phyloP scores from a whole-genome alignment of 2,113 vertebrate genomes.

The Lophura nycthemera region DNA sequence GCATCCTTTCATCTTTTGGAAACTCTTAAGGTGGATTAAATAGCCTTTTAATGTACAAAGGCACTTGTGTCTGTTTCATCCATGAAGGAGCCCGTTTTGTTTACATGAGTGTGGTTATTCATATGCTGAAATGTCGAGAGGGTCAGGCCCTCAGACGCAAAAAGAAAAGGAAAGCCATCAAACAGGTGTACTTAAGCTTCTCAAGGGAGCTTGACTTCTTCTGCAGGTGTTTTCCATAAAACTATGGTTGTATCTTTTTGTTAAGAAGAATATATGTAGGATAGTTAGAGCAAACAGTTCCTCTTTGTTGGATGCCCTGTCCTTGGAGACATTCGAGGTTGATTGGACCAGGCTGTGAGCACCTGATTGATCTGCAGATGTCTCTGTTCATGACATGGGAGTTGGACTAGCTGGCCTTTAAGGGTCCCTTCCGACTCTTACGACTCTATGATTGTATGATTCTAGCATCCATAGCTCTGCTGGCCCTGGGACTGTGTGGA shows the following conservation, averaged over 20 bases:
- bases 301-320: neutral
- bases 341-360: too few species aligned
- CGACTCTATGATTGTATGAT: too few species aligned
- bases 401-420: too few species aligned
- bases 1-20: neutral
- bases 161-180: neutral
- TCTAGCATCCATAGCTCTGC: neutral
- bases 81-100: neutral
- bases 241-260: neutral
- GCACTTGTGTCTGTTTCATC: neutral
- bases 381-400: too few species aligned
- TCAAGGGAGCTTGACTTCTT: neutral
- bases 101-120: neutral
- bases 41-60: neutral
- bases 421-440: too few species aligned
- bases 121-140: neutral
- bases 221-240: neutral
- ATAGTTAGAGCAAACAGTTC: neutral
- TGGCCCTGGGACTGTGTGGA: neutral
- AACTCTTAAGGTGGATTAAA: neutral
- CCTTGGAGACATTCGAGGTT: too few species aligned
- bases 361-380: too few species aligned
- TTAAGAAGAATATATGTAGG: neutral
- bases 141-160: neutral
- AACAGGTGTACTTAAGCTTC: neutral